phyloP scores from a whole-genome alignment of 2,113 vertebrate genomes.

The Jacana jacana region DNA sequence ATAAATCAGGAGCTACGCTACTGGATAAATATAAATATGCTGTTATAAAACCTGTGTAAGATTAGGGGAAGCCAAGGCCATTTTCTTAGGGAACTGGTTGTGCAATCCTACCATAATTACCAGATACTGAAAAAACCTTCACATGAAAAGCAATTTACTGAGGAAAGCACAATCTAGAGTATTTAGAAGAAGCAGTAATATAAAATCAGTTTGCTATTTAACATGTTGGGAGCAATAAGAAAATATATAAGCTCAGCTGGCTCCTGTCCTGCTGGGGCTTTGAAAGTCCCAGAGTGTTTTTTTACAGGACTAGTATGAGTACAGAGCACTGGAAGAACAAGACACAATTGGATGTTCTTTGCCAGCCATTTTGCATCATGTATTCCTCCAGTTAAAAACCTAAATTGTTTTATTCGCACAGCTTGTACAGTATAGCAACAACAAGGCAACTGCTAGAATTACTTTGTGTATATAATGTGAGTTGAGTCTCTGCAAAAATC shows the following conservation, averaged over 20 bases:
- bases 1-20: neutral
- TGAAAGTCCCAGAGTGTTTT: neutral
- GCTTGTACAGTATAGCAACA: neutral
- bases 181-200: neutral
- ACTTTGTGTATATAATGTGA: neutral
- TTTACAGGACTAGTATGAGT: neutral
- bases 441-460: neutral
- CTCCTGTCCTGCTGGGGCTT: neutral
- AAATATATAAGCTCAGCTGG: neutral
- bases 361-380: neutral
- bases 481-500: neutral
- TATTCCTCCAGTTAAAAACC: neutral
- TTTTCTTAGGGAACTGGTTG: neutral
- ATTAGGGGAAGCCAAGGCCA: neutral
- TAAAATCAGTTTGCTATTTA: neutral
- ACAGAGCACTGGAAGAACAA: neutral
- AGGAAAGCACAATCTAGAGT: neutral
- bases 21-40: neutral
- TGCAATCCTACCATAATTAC: neutral
- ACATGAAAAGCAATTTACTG: neutral
- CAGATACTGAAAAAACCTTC: neutral
- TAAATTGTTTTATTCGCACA: neutral
- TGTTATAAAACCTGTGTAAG: neutral
- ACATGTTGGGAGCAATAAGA: neutral
- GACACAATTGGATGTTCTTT: neutral